Evolutionary conservation across 2,113 vertebrate species (phyloP), one percentile per base, ranked within the genome.

Genomic region (Pterocles gutturalis): DNA sequence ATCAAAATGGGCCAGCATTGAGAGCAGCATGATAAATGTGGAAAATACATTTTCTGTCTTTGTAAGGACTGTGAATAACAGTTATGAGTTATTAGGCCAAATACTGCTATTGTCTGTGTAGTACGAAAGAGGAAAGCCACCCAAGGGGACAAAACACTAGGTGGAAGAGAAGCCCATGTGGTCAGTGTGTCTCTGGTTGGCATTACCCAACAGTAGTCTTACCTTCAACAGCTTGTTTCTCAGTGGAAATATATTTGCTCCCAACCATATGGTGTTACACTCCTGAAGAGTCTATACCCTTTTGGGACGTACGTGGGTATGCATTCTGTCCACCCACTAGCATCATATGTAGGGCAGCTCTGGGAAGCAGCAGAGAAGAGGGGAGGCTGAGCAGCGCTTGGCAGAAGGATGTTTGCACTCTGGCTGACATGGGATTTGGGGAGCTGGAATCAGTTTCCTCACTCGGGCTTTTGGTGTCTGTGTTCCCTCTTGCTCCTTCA

Each of bases 291-390:
- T 22, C 53, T 80, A 5, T n/a, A 5, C 12, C 11, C 8, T 41
- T 87, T 25, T 0, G 1, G 36, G 7, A 18, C 0, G 0, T 26
- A 10, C 1, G 3, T 17, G 45, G 8, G 15, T 29, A 17, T 26
- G 29, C 5, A 0, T 28, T 29, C 34, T 66, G n/a, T 13, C 26
- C 10, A 14, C 26, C n/a, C 78, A 13, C 10, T 2, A 6, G 43
- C 38, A 43, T 24, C 31, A 3, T 6, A 6, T 0, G 2, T 1
- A 18, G 26, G 62, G 57, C 36, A 25, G 17, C 51, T 73, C 71
- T 58, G 43, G 65, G 46, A 34, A 11, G 18, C 3, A 3, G 43
- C 60, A 78, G 45, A 69, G 66, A 31, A 69, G 58, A 65, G 13
- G 4, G 24, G 24, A 84, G 17, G 48, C 29, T 10, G 15, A n/a